phyloP scores from a whole-genome alignment of 2,797 vertebrate species.

The Myioborus melanocephalus region DNA sequence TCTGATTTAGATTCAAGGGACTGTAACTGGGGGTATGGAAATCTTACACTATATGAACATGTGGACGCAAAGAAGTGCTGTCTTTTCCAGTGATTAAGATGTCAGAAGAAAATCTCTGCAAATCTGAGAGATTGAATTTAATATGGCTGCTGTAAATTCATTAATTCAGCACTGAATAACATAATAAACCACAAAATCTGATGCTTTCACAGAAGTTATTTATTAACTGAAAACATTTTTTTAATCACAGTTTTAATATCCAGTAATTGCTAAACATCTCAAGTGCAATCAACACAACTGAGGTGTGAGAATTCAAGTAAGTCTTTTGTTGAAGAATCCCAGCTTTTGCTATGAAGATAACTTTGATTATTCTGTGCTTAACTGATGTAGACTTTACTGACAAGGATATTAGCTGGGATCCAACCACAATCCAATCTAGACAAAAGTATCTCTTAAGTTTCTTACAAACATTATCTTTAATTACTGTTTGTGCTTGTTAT shows the following conservation, averaged over 20 bases:
- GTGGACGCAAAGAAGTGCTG: background rate
- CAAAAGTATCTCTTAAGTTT: background rate
- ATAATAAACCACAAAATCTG: background rate
- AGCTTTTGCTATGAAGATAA: conserved; percentile 17
- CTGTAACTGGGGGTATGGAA: background rate
- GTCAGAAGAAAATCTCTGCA: background rate
- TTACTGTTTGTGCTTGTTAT: conserved; percentile 30
- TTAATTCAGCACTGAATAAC: background rate
- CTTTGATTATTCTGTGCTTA: conserved; percentile 4
- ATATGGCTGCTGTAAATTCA: background rate
- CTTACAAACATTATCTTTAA: background rate
- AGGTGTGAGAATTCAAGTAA: conserved; percentile 45
- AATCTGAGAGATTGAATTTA: background rate
- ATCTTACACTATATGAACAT: background rate
- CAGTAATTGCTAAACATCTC: background rate
- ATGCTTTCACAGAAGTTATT: conserved; percentile 11
- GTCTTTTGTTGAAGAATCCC: conserved; percentile 5
- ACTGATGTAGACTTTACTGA: background rate
- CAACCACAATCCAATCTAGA: background rate
- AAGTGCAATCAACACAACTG: background rate
- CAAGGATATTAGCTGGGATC: background rate
- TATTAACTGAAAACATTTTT: conserved; percentile 42
- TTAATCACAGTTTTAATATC: background rate
- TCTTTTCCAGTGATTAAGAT: background rate
- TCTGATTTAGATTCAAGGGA: background rate